phyloP scores from a whole-genome alignment of 2,888 invertebrate genomes.

The Lasioglossum figueresi region DNA sequence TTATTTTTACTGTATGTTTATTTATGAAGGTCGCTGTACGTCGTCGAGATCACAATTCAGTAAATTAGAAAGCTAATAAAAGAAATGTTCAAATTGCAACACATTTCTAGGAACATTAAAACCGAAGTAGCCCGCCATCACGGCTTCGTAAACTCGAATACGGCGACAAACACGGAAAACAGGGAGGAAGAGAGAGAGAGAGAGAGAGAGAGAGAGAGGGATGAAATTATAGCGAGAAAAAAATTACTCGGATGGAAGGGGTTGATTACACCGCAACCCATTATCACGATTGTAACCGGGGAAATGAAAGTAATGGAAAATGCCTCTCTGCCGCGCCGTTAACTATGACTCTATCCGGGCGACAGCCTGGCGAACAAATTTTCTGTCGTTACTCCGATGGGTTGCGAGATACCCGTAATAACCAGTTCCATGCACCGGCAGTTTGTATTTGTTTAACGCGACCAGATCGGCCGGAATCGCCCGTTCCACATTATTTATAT shows the following conservation, averaged over 20 bases:
- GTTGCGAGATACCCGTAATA: background rate
- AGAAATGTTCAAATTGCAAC: background rate
- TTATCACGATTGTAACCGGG: conserved; percentile 27
- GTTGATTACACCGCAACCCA: conserved; percentile 3
- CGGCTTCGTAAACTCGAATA: background rate
- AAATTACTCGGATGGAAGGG: conserved; percentile 10
- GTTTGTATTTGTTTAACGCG: background rate
- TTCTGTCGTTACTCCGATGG: background rate
- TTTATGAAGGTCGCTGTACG: too few relatives aligned
- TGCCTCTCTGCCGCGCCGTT: background rate
- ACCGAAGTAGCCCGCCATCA: background rate
- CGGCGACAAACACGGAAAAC: background rate
- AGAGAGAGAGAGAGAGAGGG: background rate
- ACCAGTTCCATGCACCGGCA: background rate
- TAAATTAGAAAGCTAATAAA: background rate
- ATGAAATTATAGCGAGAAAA: background rate
- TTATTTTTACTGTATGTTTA: too few relatives aligned
- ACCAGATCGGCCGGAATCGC: background rate
- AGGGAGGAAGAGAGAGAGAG: background rate
- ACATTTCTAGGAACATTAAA: background rate
- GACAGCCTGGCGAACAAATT: background rate
- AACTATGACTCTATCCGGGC: background rate
- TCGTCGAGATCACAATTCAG: too few relatives aligned
- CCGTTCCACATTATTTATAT: background rate
- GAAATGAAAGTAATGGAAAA: conserved; percentile 35